Evolutionary conservation across 2,888 invertebrate genomes (phyloP).

Genomic region (Philereme vetulata): DNA sequence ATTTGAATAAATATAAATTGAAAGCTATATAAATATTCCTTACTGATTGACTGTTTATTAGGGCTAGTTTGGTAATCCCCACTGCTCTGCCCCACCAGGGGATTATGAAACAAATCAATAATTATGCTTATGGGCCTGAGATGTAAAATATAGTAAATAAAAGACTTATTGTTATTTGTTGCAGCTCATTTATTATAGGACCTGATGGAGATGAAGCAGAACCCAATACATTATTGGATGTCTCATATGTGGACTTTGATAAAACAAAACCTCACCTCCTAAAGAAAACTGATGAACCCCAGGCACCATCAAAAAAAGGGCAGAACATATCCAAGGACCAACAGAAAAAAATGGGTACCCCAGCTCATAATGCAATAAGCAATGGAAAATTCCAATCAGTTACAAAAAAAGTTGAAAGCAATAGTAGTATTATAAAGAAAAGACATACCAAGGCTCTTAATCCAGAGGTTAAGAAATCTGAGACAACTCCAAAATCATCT

Average conservation of each 20-base stretch:
- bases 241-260: constrained; percentile 72
- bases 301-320: constrained; percentile 45
- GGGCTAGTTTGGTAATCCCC: no score
- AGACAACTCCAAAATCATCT: constrained; percentile 46
- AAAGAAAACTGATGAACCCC: constrained; percentile 56
- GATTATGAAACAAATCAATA: no score
- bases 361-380: constrained; percentile 36
- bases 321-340: constrained; percentile 39
- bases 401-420: constrained; percentile 49
- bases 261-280: constrained; percentile 67
- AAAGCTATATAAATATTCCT: no score
- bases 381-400: constrained; percentile 44
- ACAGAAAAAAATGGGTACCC: constrained; percentile 33
- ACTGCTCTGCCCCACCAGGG: no score
- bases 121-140: no score
- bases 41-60: no score
- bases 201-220: constrained; percentile 63
- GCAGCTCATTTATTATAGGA: constrained; percentile 58
- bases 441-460: constrained; percentile 55
- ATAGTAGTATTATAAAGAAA: constrained; percentile 53
- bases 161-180: constrained; percentile 29
- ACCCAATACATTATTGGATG: constrained; percentile 50
- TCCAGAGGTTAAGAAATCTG: constrained; percentile 50
- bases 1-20: neutral
- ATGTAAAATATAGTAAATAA: neutral